Evolutionary conservation across 2,797 vertebrate genomes (phyloP).

Genomic region (Pagetopsis macropterus): DNA sequence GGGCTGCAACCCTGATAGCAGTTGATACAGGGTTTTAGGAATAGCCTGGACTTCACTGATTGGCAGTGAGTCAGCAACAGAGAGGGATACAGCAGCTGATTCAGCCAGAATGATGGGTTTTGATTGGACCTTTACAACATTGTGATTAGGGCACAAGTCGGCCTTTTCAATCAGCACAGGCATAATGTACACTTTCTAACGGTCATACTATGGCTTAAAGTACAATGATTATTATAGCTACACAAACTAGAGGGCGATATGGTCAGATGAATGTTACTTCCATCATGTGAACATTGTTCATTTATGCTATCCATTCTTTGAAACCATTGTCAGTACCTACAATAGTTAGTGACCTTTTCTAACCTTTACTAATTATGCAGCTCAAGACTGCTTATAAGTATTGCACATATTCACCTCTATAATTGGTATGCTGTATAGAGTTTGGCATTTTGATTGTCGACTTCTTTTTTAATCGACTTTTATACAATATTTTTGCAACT

Average conservation of each 20-base stretch:
- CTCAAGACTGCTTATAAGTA: too few relatives aligned
- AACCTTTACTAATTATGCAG: neutral
- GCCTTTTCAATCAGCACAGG: neutral
- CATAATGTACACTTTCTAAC: neutral
- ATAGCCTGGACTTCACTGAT: slow-evolving; percentile 5
- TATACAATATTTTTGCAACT: too few relatives aligned
- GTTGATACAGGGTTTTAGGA: slow-evolving; percentile 18
- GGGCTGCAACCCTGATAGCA: neutral
- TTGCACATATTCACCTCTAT: too few relatives aligned
- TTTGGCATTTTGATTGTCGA: too few relatives aligned
- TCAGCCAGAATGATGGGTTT: neutral
- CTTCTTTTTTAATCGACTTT: too few relatives aligned
- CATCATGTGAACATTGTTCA: neutral
- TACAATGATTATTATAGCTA: neutral
- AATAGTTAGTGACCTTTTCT: neutral
- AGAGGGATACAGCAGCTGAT: neutral
- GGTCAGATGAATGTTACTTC: neutral
- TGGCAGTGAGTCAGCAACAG: slow-evolving; percentile 27
- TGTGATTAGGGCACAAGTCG: too few relatives aligned
- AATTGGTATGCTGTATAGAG: too few relatives aligned
- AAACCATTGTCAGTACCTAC: neutral
- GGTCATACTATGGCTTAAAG: neutral
- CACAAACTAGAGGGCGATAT: neutral
- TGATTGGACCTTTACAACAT: neutral
- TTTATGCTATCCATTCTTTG: neutral